Percentiles rank a stretch among this genome's conserved stretches.
These are phyloP conservation scores for Strix aluco DNA, from an alignment of 2,113 vertebrate species.

Conservation along the genomic window DNA sequence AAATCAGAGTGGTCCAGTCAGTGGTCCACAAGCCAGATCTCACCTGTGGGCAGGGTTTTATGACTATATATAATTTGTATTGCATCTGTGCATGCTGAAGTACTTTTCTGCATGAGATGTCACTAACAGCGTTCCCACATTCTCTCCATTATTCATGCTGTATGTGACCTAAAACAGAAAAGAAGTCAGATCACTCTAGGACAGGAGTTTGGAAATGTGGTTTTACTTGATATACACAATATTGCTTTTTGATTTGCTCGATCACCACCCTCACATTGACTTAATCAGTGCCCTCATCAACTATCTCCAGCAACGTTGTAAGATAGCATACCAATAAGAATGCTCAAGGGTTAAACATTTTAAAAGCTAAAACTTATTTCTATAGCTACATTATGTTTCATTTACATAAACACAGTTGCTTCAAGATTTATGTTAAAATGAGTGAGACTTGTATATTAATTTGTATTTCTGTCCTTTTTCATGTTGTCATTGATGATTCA, in stretches of 20 bases:
- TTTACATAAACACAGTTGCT: neutral
- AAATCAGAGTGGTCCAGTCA: neutral
- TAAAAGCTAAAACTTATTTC: neutral
- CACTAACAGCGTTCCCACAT: neutral
- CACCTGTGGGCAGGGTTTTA: neutral
- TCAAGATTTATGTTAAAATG: neutral
- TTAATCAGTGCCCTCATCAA: neutral
- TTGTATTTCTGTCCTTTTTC: neutral
- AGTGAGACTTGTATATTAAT: neutral
- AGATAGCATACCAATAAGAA: neutral
- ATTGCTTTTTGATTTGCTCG: neutral
- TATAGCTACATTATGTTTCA: neutral
- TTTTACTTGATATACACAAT: neutral
- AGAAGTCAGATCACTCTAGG: neutral
- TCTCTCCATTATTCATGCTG: neutral
- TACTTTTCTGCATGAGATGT: neutral
- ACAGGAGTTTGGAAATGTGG: neutral
- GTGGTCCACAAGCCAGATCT: neutral
- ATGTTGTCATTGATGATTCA: neutral
- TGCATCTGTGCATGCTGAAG: neutral
- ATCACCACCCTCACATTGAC: neutral
- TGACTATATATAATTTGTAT: neutral
- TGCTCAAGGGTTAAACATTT: neutral
- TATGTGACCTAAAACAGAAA: neutral
- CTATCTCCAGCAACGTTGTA: neutral